Evolutionary conservation across 2,888 invertebrate genomes (phyloP).

Genomic region (Parnassius mnemosyne): DNA sequence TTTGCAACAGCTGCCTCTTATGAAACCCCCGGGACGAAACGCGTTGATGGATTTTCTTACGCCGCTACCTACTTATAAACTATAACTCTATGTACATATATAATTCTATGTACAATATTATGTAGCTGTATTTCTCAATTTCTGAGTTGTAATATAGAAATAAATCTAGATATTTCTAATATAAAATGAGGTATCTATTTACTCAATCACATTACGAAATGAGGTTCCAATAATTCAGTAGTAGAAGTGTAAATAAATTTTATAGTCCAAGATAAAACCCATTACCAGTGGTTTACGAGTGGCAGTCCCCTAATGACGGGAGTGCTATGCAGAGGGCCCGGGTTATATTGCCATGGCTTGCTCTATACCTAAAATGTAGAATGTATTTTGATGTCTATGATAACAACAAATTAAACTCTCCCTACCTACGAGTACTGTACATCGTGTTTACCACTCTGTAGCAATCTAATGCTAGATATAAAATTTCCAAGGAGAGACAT

Average conservation of each 20-base stretch:
- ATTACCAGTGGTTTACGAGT: slow-evolving; percentile 71
- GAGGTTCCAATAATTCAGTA: slow-evolving; percentile 53
- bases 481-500: too few species aligned
- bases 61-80: too few species aligned
- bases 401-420: too few species aligned
- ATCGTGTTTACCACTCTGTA: too few species aligned
- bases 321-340: slow-evolving; percentile 53
- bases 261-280: slow-evolving; percentile 73
- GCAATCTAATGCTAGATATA: too few species aligned
- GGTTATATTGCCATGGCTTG: slow-evolving; percentile 30
- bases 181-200: slow-evolving; percentile 31
- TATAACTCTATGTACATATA: too few species aligned
- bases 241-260: slow-evolving; percentile 72
- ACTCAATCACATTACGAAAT: slow-evolving; percentile 49
- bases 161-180: neutral
- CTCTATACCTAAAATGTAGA: slow-evolving; percentile 26
- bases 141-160: neutral
- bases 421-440: neutral
- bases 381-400: too few species aligned
- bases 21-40: too few species aligned
- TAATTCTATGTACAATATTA: too few species aligned
- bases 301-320: slow-evolving; percentile 72
- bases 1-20: too few species aligned
- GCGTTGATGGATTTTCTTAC: too few species aligned
- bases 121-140: too few species aligned